These are phyloP conservation scores for Phrynocephalus forsythii DNA, from an alignment of 2,797 vertebrate genomes.

Conservation along the genomic window DNA sequence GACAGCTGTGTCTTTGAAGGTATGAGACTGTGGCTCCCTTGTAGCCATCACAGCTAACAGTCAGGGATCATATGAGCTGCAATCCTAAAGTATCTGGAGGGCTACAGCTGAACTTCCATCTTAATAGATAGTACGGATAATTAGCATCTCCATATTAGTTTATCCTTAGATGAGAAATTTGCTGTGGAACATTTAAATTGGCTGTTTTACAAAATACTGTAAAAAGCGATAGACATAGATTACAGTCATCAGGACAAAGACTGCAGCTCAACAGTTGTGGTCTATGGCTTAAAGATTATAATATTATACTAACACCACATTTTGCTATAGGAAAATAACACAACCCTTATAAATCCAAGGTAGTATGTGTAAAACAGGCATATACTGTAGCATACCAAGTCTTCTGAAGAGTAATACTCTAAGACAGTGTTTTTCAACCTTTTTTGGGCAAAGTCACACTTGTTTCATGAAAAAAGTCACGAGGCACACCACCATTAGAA, in stretches of 20 bases:
- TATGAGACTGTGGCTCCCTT: not conserved
- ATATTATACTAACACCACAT: not conserved
- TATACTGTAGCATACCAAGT: not conserved
- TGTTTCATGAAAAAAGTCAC: too few species aligned
- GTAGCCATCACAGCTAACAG: not conserved
- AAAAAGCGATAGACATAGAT: not conserved
- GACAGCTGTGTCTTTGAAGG: not conserved
- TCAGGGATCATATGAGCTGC: not conserved
- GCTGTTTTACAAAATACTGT: not conserved
- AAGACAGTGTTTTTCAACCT: too few species aligned
- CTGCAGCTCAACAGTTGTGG: not conserved
- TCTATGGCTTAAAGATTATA: not conserved
- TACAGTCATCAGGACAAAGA: not conserved
- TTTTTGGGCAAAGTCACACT: too few species aligned
- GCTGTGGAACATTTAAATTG: not conserved
- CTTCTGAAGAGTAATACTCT: not conserved
- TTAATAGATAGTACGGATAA: not conserved
- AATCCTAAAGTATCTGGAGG: not conserved
- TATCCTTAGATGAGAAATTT: not conserved
- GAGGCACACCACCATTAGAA: too few species aligned
- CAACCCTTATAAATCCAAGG: not conserved
- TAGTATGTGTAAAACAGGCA: not conserved
- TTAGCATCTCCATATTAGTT: not conserved
- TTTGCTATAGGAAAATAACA: not conserved
- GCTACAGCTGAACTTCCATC: not conserved